Base-by-base conservation (phyloP, 2,888 invertebrate genomes). In the Linhomoeus sp. region DNA sequence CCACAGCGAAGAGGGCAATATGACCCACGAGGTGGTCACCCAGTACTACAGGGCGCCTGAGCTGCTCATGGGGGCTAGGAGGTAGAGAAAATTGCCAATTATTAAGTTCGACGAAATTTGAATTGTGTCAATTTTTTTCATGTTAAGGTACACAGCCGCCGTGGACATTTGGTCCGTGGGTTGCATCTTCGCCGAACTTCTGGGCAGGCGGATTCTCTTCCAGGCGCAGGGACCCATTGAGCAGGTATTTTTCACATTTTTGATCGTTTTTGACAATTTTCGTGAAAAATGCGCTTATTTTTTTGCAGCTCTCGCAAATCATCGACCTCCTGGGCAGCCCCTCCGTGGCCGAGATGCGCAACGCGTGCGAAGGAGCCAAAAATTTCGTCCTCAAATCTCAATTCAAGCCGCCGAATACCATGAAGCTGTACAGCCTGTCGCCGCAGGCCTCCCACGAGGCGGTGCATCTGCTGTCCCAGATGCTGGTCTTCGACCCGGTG, bases 11-110 rank as follows among this genome's bases (percentile, higher is more conserved):
- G 77, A 77, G 61, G 81, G 83, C 68, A 81, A 84, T 68, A 94
- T 97, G 94, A 97, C 97, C 35, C 94, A 94, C 70, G 97, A 97
- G 72, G 97, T 97, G 52, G 97, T 97, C 52, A 97, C 97, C 55
- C 97, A 97, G 73, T 97, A 97, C 73, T 97, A 97, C 72, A 78
- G 97, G 54, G 90, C 94, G 23, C 97, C 97, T 1, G 97, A 97
- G 73, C 86, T 97, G 60, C 74, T 97, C 51, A 94, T 97, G 92
- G 97, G 97, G 29, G 88, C 94, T 29, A 80, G 83, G 59, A 52
- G 56, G 55, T 56, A 36, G 23, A 38, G 47, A 46, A 5, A 26
- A 7, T 20, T n/a, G 19, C 19, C n/a, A 9, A 40, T 14, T 9
- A 22, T 15, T n/a, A 42, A 7, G 12, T 20, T 42, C n/a, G n/a